These are phyloP conservation scores for Watsonalla cultraria DNA, from an alignment of 2,888 invertebrate species.

Conservation along the genomic window DNA sequence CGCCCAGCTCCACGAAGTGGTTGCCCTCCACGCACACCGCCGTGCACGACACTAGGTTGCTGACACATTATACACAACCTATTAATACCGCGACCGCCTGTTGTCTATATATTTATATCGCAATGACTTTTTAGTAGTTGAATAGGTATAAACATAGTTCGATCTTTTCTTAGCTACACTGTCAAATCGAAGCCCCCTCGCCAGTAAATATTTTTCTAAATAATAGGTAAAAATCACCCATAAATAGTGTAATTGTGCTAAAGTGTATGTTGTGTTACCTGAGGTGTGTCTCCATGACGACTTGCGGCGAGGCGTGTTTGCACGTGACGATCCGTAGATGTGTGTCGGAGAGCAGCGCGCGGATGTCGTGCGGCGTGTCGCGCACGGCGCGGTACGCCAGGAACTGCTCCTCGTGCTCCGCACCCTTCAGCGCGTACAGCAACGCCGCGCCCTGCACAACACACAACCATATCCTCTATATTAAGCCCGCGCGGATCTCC, in stretches of 20 bases:
- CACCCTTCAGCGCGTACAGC: slow-evolving; percentile 84
- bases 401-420: slow-evolving; percentile 86
- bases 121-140: too few relatives aligned
- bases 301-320: slow-evolving; percentile 48
- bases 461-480: too few relatives aligned
- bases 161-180: too few relatives aligned
- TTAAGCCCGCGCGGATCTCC: too few relatives aligned
- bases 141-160: too few relatives aligned
- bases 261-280: not conserved
- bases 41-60: slow-evolving; percentile 83
- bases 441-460: slow-evolving; percentile 80
- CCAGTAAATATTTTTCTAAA: too few relatives aligned
- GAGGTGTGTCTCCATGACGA: slow-evolving; percentile 2
- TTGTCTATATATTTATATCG: too few relatives aligned
- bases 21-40: slow-evolving; percentile 76
- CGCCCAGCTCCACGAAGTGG: slow-evolving; percentile 85
- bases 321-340: slow-evolving; percentile 85
- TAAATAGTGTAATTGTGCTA: not conserved
- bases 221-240: not conserved
- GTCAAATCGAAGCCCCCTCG: too few relatives aligned
- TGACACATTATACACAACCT: slow-evolving; percentile 22
- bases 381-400: slow-evolving; percentile 90
- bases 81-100: too few relatives aligned
- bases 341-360: slow-evolving; percentile 87
- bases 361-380: slow-evolving; percentile 87